phyloP scores from a whole-genome alignment of 2,113 vertebrate genomes.

The Glareola pratincola region DNA sequence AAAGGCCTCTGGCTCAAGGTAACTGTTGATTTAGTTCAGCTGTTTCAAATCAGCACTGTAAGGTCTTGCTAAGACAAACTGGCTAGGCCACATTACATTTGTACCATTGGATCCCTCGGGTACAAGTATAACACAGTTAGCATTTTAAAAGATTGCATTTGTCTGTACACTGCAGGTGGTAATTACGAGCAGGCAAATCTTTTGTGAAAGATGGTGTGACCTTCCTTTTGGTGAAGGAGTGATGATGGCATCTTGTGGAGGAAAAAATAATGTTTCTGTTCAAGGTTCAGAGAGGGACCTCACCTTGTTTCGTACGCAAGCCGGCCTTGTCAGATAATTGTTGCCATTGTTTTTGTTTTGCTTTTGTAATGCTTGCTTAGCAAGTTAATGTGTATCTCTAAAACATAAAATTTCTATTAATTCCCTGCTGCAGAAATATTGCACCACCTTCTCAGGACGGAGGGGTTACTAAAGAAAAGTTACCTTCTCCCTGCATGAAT shows the following conservation, averaged over 20 bases:
- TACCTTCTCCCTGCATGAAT: not conserved
- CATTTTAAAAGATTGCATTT: conserved; percentile 80
- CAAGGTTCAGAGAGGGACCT: conserved; percentile 33
- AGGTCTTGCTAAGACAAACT: conserved; percentile 82
- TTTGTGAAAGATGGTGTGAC: conserved; percentile 72
- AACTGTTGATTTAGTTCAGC: conserved; percentile 90
- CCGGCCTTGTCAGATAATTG: conserved; percentile 22
- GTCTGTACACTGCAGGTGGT: conserved; percentile 68
- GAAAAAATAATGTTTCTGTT: conserved; percentile 76
- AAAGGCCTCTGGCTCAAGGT: conserved; percentile 86
- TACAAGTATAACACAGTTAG: conserved; percentile 78
- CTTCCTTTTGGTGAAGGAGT: conserved; percentile 69
- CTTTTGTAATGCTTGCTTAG: not conserved
- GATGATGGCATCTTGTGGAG: conserved; percentile 71
- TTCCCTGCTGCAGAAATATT: not conserved
- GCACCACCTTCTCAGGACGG: not conserved
- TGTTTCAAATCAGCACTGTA: conserved; percentile 85
- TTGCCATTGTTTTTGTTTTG: not conserved
- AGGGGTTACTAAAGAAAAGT: not conserved
- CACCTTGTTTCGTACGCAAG: conserved; percentile 19
- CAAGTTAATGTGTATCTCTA: not conserved
- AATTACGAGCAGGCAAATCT: conserved; percentile 78
- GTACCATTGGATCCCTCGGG: conserved; percentile 73
- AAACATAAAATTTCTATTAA: conserved; percentile 5
- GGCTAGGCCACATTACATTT: conserved; percentile 78